Evolutionary conservation across 1,140 invertebrate genomes (phyloP).

Genomic region (Muscidifurax raptorellus): DNA sequence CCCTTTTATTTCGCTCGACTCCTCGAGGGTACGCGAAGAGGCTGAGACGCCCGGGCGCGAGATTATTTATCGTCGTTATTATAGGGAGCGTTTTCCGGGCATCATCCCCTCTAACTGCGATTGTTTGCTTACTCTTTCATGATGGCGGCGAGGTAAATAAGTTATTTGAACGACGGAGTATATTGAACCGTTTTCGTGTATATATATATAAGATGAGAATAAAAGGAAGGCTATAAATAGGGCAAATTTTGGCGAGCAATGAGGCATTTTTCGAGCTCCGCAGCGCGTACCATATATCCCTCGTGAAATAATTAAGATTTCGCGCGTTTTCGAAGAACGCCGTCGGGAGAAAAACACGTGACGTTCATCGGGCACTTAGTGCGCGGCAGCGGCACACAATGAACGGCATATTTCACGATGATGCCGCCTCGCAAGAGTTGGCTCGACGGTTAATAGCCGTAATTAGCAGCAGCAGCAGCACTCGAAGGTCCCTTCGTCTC

Average conservation of each 20-base stretch:
- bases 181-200: background rate
- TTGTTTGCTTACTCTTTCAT: slow-evolving; percentile 49
- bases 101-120: background rate
- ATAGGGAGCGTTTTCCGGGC: slow-evolving; percentile 2
- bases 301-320: slow-evolving; percentile 31
- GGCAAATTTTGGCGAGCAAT: background rate
- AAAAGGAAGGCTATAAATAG: background rate
- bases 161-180: background rate
- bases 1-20: slow-evolving; percentile 59
- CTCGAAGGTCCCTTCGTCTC: background rate
- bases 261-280: background rate
- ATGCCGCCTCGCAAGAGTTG: slow-evolving; percentile 38
- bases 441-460: slow-evolving; percentile 50
- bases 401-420: slow-evolving; percentile 44
- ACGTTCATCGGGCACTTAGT: slow-evolving; percentile 25
- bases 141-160: slow-evolving; percentile 17
- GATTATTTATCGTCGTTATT: slow-evolving; percentile 53
- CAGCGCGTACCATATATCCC: background rate
- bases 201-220: background rate
- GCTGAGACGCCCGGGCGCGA: background rate
- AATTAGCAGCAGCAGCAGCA: slow-evolving; percentile 38
- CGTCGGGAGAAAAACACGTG: slow-evolving; percentile 27
- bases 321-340: background rate
- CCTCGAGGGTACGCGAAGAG: background rate
- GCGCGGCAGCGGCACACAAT: slow-evolving; percentile 17